Conservation (phyloP, 2,113 vertebrate genomes). For the Syngnathoides biaculeatus region DNA sequence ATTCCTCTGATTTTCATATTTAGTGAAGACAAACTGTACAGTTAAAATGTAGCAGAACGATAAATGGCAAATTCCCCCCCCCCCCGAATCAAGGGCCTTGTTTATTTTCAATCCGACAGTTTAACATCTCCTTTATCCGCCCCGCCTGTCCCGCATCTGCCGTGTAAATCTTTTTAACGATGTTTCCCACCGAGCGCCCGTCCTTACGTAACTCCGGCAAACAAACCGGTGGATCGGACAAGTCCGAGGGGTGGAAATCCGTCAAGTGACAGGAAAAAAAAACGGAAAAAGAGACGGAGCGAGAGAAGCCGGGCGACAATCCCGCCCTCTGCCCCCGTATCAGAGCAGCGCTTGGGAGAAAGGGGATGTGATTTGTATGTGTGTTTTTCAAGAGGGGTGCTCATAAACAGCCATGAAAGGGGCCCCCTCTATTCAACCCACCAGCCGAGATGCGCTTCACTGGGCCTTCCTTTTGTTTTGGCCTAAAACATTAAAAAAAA, state of each 20-base stretch:
- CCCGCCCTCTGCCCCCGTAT: constrained; percentile 31
- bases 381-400: constrained; percentile 73
- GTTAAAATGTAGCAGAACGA: neutral
- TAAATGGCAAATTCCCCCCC: neutral
- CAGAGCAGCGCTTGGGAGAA: constrained; percentile 52
- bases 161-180: constrained; percentile 21
- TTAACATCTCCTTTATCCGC: constrained; percentile 6
- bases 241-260: constrained; percentile 30
- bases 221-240: constrained; percentile 25
- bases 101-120: neutral
- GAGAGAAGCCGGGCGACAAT: constrained; percentile 31
- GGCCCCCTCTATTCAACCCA: constrained; percentile 68
- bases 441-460: constrained; percentile 66
- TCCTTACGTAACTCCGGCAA: constrained; percentile 31
- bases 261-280: constrained; percentile 34
- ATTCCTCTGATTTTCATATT: neutral
- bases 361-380: constrained; percentile 73
- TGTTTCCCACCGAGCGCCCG: constrained; percentile 24
- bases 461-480: constrained; percentile 66
- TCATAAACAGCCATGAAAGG: constrained; percentile 74
- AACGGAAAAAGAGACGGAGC: constrained; percentile 9
- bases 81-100: neutral
- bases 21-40: neutral
- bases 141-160: constrained; percentile 26
- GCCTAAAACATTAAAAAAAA: constrained; percentile 50